Base-by-base conservation (phyloP, 2,888 invertebrate species). In the Liposcelis brunnea region DNA sequence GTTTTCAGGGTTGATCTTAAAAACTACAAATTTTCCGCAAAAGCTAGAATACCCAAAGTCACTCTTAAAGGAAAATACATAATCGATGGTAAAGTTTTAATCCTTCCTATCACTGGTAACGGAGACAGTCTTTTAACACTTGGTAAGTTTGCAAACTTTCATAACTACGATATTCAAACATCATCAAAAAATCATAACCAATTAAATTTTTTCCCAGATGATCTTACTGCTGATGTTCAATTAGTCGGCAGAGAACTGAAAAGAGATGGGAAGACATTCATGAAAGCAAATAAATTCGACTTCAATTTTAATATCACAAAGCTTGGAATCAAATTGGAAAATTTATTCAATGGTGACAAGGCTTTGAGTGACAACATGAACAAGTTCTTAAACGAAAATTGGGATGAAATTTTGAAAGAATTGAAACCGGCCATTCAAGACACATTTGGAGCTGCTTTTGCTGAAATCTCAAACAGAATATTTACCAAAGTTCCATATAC, bases 101-200 rank as follows among this genome's bases (percentile, higher is more conserved):
- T 50, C 8, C 43, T 50, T 8, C 50, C 49, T 12, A 45, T 50
- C 12, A 43, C 35, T 19, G 50, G 50, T 15, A 36, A 49, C 1
- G 50, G 50, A 10, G 31, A 47, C 11, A 42, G 37, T 32, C 43
- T 16, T 12, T 16, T 49, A 11, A 47, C 46, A 18, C 35, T 50
- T 8, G 45, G 50, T 50, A 43, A 50, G 15, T 2, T 15, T 14
- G 16, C 33, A 40, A 2, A 34, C 2, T 4, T 15, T 5, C 10
- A 2, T 11, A 14, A n/a, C 31, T n/a, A n/a, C n/a, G n/a, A n/a
- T n/a, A n/a, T n/a, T n/a, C n/a, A n/a, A n/a, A n/a, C n/a, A n/a
- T n/a, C n/a, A n/a, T n/a, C n/a, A n/a, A n/a, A n/a, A n/a, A n/a
- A n/a, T n/a, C n/a, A n/a, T n/a, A n/a, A n/a, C n/a, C n/a, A n/a